phyloP scores from a whole-genome alignment of 2,113 vertebrate genomes.

The Butastur rufipennis region DNA sequence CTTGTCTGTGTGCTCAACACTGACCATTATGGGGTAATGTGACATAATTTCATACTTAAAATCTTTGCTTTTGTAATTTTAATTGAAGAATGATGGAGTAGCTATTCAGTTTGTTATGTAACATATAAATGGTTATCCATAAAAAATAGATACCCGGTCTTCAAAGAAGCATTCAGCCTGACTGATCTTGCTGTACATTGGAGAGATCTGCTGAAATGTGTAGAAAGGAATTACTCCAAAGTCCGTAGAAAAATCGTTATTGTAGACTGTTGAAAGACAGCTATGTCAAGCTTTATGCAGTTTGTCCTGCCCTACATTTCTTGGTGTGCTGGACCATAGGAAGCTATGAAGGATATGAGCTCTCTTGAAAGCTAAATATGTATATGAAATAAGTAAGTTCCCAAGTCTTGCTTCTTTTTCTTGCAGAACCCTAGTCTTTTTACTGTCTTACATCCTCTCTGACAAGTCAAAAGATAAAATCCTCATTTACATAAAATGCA shows the following conservation, averaged over 20 bases:
- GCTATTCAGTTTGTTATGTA: background rate
- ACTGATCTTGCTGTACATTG: background rate
- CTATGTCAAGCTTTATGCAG: background rate
- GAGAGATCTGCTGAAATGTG: background rate
- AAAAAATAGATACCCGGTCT: background rate
- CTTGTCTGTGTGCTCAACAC: background rate
- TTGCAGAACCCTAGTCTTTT: background rate
- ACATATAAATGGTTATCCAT: background rate
- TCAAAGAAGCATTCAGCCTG: background rate
- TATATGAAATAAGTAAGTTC: background rate
- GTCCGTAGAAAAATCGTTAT: background rate
- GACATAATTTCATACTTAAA: background rate
- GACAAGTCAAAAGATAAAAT: background rate
- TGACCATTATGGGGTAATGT: background rate
- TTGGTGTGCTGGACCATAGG: background rate
- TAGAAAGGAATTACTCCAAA: background rate
- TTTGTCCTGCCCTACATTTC: background rate
- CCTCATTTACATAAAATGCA: background rate
- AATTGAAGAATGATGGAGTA: background rate
- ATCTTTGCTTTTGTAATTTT: background rate
- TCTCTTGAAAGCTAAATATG: background rate
- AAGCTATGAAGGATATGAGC: background rate
- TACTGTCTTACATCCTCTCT: background rate
- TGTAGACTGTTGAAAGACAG: background rate
- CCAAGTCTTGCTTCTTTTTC: background rate